Evolutionary conservation across 2,113 vertebrate species (phyloP).

Genomic region (Aix galericulata): DNA sequence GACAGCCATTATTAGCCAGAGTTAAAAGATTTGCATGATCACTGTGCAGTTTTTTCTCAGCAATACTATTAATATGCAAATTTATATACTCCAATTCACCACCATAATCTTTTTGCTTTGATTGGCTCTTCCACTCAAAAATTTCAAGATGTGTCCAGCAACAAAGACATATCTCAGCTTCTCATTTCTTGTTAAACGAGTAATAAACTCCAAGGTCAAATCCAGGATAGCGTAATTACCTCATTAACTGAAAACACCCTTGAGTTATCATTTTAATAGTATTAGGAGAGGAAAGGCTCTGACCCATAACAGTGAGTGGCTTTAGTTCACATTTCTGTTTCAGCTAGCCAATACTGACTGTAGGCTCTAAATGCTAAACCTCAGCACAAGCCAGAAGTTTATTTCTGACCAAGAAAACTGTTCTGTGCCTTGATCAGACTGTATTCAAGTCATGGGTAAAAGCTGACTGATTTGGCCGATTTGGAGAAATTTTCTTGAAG

Average conservation of each 20-base stretch:
- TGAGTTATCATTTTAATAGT: background rate
- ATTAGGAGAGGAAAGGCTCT: conserved; percentile 16
- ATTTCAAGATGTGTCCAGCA: conserved; percentile 19
- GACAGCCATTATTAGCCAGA: background rate
- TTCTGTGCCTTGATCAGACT: background rate
- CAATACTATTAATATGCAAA: conserved; percentile 24
- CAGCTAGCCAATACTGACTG: background rate
- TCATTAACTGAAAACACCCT: conserved; percentile 33
- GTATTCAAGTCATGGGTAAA: background rate
- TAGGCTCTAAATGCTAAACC: background rate
- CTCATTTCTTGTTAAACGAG: conserved; percentile 6
- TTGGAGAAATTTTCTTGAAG: background rate
- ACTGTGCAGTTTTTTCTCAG: background rate
- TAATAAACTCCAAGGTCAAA: conserved; percentile 55
- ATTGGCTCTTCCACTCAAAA: background rate
- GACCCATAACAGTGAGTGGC: background rate
- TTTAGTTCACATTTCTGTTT: background rate
- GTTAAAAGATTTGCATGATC: background rate
- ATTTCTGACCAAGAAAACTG: background rate
- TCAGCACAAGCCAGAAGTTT: background rate
- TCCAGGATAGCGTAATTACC: conserved; percentile 18
- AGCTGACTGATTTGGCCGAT: background rate
- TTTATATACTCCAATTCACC: background rate
- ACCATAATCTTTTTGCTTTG: conserved; percentile 20
- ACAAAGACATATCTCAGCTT: conserved; percentile 9